Percentiles rank a stretch among this genome's conserved stretches.
These are phyloP conservation scores for Machimus rusticus DNA, from an alignment of 2,888 invertebrate species.

Conservation along the genomic window DNA sequence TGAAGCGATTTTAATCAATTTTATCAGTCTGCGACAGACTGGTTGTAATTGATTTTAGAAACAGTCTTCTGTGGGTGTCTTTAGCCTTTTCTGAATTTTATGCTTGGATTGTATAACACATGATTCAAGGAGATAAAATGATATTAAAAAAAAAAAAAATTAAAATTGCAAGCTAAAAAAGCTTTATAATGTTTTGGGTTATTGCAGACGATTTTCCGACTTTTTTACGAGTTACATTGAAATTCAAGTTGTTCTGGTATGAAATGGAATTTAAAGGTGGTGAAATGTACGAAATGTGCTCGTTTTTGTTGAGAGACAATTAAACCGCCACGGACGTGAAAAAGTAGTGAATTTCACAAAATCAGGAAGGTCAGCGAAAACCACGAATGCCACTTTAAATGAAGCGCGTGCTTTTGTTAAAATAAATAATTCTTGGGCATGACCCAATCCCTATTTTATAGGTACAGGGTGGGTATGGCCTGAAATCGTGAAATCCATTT, in stretches of 20 bases:
- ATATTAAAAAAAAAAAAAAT: neutral
- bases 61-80: neutral
- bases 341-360: neutral
- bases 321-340: neutral
- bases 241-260: neutral
- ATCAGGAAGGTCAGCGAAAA: neutral
- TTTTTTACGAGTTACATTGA: neutral
- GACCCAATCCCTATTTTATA: neutral
- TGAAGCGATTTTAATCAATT: neutral
- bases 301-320: neutral
- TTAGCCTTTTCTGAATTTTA: too few relatives aligned
- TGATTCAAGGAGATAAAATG: neutral
- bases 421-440: neutral
- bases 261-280: neutral
- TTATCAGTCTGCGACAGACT: neutral
- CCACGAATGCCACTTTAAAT: neutral
- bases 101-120: neutral
- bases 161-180: too few relatives aligned
- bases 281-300: neutral
- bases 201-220: neutral
- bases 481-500: neutral
- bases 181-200: too few relatives aligned
- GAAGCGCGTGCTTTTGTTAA: neutral
- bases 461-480: neutral
- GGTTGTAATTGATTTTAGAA: neutral